Percentiles rank a stretch among this genome's conserved stretches.
Evolutionary conservation across 1,140 invertebrate species (phyloP).

Genomic region (Brachionus rubens): DNA sequence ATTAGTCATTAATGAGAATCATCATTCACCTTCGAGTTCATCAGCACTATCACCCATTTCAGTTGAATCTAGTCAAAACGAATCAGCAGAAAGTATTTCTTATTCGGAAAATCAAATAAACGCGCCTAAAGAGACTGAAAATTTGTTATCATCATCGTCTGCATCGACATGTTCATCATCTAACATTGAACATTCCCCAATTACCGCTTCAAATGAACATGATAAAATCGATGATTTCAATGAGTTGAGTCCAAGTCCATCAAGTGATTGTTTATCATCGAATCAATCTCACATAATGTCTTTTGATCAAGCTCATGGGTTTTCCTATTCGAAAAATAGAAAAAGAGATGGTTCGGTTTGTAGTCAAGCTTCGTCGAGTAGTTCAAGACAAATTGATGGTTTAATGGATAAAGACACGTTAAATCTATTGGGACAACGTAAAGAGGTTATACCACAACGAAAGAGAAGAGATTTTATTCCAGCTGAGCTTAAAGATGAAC

Average conservation of each 20-base stretch:
- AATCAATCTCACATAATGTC: neutral
- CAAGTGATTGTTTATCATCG: conserved; percentile 30
- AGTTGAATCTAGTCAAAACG: conserved; percentile 5
- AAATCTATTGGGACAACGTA: neutral
- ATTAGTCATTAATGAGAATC: neutral
- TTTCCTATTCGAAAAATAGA: neutral
- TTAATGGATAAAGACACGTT: neutral
- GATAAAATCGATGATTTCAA: conserved; percentile 22
- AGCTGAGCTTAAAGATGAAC: conserved; percentile 91
- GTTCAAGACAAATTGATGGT: neutral
- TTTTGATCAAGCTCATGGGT: neutral
- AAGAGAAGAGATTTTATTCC: conserved; percentile 71
- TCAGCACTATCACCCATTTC: neutral
- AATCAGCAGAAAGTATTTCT: neutral
- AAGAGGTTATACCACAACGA: conserved; percentile 45
- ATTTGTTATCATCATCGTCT: neutral
- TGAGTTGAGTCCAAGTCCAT: conserved; percentile 34
- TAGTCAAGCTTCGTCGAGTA: conserved; percentile 5
- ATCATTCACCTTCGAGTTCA: neutral
- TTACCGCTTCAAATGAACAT: neutral
- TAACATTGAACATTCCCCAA: neutral
- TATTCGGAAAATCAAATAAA: neutral
- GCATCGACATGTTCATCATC: neutral
- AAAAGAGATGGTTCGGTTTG: conserved; percentile 4
- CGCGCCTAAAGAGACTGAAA: neutral